phyloP scores from a whole-genome alignment of 2,113 vertebrate genomes.

The Anseranas semipalmata region DNA sequence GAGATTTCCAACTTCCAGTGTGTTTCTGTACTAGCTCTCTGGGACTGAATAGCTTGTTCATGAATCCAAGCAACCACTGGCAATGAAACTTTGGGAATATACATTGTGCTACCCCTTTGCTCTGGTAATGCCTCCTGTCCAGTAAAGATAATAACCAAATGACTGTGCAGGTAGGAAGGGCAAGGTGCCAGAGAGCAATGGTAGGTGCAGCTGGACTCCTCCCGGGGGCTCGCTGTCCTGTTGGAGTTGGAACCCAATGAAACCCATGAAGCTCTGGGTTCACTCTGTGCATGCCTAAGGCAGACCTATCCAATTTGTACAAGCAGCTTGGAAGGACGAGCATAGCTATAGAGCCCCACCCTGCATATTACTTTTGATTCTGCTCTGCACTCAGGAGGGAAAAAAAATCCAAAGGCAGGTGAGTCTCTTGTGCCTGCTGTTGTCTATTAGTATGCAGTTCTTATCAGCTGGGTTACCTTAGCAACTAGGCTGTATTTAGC shows the following conservation, averaged over 20 bases:
- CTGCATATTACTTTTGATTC: not conserved
- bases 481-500: constrained; percentile 17
- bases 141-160: not conserved
- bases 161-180: not conserved
- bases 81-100: not conserved
- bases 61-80: not conserved
- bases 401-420: not conserved
- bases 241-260: not conserved
- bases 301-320: not conserved
- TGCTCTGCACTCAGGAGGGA: not conserved
- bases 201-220: not conserved
- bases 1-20: not conserved
- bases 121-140: not conserved
- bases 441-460: not conserved
- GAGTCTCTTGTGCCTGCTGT: not conserved
- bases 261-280: not conserved
- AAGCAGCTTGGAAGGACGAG: not conserved
- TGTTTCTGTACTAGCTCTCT: not conserved
- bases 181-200: not conserved
- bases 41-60: not conserved
- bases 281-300: not conserved
- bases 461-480: constrained; percentile 43
- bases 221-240: not conserved
- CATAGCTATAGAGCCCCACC: not conserved
- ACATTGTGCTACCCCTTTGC: not conserved